Base-by-base conservation (phyloP, 2,113 vertebrate species). In the Hiodon tergisus region DNA sequence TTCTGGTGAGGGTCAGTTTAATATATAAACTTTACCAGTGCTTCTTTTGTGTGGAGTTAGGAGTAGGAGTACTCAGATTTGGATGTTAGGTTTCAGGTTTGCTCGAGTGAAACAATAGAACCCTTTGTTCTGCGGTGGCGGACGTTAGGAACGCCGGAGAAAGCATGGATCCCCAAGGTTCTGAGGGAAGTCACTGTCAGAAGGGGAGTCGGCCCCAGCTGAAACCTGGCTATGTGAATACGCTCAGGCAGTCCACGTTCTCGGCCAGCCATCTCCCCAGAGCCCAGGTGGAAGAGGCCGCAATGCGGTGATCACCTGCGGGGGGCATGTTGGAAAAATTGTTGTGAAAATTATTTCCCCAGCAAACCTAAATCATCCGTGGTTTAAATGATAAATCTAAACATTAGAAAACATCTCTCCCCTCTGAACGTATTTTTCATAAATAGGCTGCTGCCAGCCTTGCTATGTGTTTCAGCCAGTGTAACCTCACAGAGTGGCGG, bases 111-210 rank as follows among this genome's bases (percentile, higher is more conserved):
- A 67, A 75, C 73, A 75, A 59, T 68, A 67, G 73, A 6, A n/a
- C 52, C 65, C 16, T 75, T 75, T 75, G 73, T 75, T 75, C 73
- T 75, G 13, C 55, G 11, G 53, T 47, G 46, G 54, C 63, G 57
- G 65, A 55, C 54, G 67, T 47, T 31, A 59, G 73, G 73, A 68
- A 68, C 62, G 51, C 13, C 53, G 13, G 63, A 58, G 62, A 66
- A 58, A 14, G 73, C 17, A 17, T 53, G 70, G 10, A n/a, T 9
- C 14, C 9, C n/a, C 5, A 10, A 17, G 65, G 31, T 74, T 6
- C 63, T 55, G 63, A 31, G 31, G 65, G 53, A 74, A 67, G 13
- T 58, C 3, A 52, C 73, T 46, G 62, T 55, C 17, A 5, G 17
- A 47, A 53, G 16, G 52, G 8, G 54, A 74, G 17, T 59, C 31